Evolutionary conservation across 1,140 invertebrate genomes (phyloP), one percentile per base, ranked within the genome.

Genomic region (Drosophila grimshawi): DNA sequence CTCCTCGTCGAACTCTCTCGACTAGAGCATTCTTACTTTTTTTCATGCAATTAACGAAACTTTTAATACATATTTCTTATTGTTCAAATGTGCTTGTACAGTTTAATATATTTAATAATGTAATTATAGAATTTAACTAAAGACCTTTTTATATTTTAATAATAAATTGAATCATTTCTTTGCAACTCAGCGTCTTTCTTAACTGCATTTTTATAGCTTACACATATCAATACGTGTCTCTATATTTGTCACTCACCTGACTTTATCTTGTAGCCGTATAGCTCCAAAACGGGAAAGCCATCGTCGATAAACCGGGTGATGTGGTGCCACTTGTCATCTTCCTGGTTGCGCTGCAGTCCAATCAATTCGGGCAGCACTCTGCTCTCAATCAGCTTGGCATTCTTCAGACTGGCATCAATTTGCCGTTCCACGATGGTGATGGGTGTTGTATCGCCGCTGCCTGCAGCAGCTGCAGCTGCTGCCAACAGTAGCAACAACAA

Each of bases 261-360:
- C 46, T 78, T 90, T 7, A 80, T 56, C 64, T 90, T 91, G 49
- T 92, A 92, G 46, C 86, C 91, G 53, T 92, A 91, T 3, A 91
- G 65, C 33, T 92, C 91, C 71, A 92, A 72, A 55, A 92, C 91
- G 27, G 91, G 91, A 76, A 92, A 82, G 33, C 91, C 91, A 59
- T 92, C 90, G 49, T 91, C 89, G 66, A 92, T 80, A 69, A 92
- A 92, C 71, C 83, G 91, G 60, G 81, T 80, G 61, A 91, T 78
- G 41, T 91, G 91, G 55, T 90, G 88, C 88, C 88, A 92, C 75
- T 92, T 92, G 53, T 92, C 91, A 63, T 88, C 89, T 51, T 92
- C 80, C 79, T 86, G 89, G 69, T 66, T 83, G 74, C 74, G 80
- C 39, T 74, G 70, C 55, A 90, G 56, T 51, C 46, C 74, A 32